Evolutionary conservation across 1,140 invertebrate species (phyloP).

Genomic region (Olivierus martensii): DNA sequence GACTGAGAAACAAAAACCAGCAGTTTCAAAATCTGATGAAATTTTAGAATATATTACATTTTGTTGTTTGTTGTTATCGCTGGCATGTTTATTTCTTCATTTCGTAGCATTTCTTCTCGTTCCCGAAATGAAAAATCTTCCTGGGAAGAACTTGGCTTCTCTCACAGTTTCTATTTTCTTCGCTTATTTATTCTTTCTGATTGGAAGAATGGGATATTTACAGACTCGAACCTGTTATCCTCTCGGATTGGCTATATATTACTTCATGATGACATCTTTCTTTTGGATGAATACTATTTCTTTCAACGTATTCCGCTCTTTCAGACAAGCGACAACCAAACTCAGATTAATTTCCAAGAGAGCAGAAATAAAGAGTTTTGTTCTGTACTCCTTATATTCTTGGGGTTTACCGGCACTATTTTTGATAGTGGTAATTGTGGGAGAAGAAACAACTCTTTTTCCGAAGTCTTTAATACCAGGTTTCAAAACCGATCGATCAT

Average conservation of each 20-base stretch:
- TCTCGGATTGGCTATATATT: conserved; percentile 36
- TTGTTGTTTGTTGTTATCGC: too few relatives aligned
- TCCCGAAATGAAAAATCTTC: conserved; percentile 36
- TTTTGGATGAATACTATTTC: conserved; percentile 46
- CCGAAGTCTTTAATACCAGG: too few relatives aligned
- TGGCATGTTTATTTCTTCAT: conserved; percentile 28
- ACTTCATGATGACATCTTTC: conserved; percentile 39
- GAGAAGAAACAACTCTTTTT: too few relatives aligned
- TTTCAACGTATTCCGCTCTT: conserved; percentile 41
- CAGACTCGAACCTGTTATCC: conserved; percentile 30
- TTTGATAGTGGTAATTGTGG: conserved; percentile 21
- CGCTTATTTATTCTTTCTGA: conserved; percentile 34
- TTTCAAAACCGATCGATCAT: conserved; percentile 27
- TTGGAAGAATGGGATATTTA: conserved; percentile 23
- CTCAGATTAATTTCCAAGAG: conserved; percentile 30
- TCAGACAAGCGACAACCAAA: conserved; percentile 35
- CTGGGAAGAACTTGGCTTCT: conserved; percentile 38
- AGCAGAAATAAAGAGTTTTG: conserved; percentile 29
- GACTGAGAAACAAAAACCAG: too few relatives aligned
- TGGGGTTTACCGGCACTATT: conserved; percentile 39
- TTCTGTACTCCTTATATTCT: conserved; percentile 38
- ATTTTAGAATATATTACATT: too few relatives aligned
- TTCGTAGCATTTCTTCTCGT: conserved; percentile 32
- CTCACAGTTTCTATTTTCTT: conserved; percentile 33
- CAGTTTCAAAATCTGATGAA: too few relatives aligned